These are phyloP conservation scores for Nibea coibor DNA, from an alignment of 2,113 vertebrate genomes.

Conservation along the genomic window DNA sequence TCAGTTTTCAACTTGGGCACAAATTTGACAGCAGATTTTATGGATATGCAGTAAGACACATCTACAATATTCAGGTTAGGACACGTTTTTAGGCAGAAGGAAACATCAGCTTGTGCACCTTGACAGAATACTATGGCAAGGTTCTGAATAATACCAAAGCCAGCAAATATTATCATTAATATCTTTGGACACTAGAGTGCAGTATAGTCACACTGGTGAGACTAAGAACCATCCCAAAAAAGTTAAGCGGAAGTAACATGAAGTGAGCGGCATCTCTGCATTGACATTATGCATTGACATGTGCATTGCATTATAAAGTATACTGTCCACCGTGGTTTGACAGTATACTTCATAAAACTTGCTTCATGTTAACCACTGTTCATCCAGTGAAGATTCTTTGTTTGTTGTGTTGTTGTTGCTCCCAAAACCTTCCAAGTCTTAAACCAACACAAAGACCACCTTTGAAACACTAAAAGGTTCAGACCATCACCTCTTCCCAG, in stretches of 20 bases:
- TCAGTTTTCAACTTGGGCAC: too few species aligned
- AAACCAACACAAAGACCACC: neutral
- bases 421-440: neutral
- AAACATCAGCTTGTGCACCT: neutral
- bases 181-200: constrained; percentile 41
- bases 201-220: constrained; percentile 18
- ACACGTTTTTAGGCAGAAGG: neutral
- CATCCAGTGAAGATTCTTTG: neutral
- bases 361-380: neutral
- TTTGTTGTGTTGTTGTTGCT: neutral
- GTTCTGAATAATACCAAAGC: neutral
- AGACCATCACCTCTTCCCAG: neutral
- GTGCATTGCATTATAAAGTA: too few species aligned
- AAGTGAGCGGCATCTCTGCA: neutral
- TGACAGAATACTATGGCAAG: too few species aligned
- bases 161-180: neutral
- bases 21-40: too few species aligned
- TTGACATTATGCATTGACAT: too few species aligned
- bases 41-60: too few species aligned
- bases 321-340: neutral
- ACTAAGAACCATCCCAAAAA: neutral
- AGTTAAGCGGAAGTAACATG: neutral
- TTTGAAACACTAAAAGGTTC: neutral
- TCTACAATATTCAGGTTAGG: too few species aligned
- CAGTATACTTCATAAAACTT: neutral